Conservation (phyloP, 92 coral and sea anemone species). For the Phymanthus crucifer region DNA sequence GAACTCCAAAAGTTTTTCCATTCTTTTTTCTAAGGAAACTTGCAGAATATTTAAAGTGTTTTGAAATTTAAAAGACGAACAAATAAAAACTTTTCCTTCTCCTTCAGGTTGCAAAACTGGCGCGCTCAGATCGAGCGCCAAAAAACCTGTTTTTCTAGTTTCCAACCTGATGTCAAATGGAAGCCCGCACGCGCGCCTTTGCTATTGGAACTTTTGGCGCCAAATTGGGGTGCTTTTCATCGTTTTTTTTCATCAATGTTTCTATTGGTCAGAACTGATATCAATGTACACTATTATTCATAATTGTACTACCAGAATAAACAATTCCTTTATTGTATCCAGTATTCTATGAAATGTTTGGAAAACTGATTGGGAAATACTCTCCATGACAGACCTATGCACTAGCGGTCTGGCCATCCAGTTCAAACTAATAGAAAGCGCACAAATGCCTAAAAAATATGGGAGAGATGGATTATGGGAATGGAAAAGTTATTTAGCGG, state of each 20-base stretch:
- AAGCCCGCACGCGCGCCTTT: too few species aligned
- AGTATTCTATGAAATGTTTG: background rate
- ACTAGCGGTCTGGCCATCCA: too few species aligned
- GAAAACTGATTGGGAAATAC: too few species aligned
- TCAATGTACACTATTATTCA: background rate
- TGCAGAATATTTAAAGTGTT: background rate
- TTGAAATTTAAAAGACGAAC: background rate
- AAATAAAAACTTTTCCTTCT: background rate
- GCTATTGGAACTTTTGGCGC: too few species aligned
- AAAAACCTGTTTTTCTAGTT: conserved; percentile 7
- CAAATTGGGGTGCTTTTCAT: too few species aligned
- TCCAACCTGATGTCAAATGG: background rate
- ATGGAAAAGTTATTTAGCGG: too few species aligned
- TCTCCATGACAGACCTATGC: too few species aligned
- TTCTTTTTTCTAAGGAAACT: background rate
- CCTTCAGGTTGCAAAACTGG: background rate
- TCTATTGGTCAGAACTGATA: background rate
- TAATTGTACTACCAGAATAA: too few species aligned
- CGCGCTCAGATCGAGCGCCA: background rate
- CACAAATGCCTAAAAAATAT: too few species aligned
- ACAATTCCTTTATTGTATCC: background rate
- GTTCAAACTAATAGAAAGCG: too few species aligned
- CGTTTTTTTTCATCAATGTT: too few species aligned
- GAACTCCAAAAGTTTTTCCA: background rate
- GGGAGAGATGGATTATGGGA: too few species aligned